Evolutionary conservation across 2,113 vertebrate genomes (phyloP).

Genomic region (Saccopteryx bilineata): DNA sequence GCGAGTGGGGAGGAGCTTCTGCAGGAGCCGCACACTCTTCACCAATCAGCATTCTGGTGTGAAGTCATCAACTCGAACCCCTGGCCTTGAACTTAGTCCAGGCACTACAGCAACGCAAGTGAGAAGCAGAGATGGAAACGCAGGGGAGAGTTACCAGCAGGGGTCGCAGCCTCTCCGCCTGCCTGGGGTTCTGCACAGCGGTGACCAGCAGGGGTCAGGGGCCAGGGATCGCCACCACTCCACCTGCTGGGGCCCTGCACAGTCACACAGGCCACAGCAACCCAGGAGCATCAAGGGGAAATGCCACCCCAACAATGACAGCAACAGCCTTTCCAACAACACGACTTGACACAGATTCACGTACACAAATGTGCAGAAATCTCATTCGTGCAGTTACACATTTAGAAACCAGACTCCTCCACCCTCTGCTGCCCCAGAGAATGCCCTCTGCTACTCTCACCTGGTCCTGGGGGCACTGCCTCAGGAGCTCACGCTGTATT

Average conservation of each 20-base stretch:
- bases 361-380: not conserved
- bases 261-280: not conserved
- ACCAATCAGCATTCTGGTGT: not conserved
- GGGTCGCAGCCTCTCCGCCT: not conserved
- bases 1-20: not conserved
- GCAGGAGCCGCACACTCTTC: no score
- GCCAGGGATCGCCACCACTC: no score
- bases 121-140: not conserved
- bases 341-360: not conserved
- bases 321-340: not conserved
- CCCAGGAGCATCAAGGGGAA: not conserved
- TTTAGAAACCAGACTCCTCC: not conserved
- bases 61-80: not conserved
- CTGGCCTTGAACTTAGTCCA: no score
- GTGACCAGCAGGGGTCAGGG: no score
- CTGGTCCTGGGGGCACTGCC: constrained; percentile 86
- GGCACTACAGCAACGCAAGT: no score
- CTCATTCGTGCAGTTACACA: not conserved
- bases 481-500: constrained; percentile 87
- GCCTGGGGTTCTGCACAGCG: no score
- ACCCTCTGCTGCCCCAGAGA: no score
- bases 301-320: not conserved
- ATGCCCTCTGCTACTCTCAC: constrained; percentile 82
- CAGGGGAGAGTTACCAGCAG: not conserved
- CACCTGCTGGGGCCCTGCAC: no score